These are phyloP conservation scores for Anarrhichthys ocellatus DNA, from an alignment of 2,113 vertebrate species.

Conservation along the genomic window DNA sequence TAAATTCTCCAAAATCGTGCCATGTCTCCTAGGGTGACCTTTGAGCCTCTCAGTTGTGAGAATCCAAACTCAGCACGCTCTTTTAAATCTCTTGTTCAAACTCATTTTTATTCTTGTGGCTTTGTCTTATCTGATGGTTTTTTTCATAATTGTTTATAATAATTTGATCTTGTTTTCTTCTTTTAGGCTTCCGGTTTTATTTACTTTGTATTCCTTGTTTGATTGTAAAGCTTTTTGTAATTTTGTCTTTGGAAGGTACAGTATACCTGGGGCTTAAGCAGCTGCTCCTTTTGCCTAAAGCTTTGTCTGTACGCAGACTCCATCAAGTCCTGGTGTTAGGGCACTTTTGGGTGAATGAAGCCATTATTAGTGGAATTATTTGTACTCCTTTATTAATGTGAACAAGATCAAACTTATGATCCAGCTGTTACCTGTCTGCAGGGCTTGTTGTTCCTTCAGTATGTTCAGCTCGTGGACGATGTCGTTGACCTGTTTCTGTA, in stretches of 20 bases:
- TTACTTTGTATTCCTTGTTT: neutral
- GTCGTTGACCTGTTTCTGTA: conserved; percentile 87
- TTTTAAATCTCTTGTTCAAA: neutral
- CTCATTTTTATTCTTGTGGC: neutral
- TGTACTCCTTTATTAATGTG: neutral
- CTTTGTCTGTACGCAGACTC: too few species aligned
- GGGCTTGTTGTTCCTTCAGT: conserved; percentile 93
- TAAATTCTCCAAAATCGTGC: neutral
- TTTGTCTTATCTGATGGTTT: neutral
- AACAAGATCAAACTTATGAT: neutral
- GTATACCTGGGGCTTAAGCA: neutral
- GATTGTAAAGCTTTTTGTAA: neutral
- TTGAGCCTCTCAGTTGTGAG: neutral
- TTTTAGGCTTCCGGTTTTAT: neutral
- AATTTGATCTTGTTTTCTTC: neutral
- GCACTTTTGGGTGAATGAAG: neutral
- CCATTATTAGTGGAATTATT: neutral
- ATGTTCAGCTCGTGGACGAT: conserved; percentile 88
- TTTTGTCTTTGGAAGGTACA: neutral
- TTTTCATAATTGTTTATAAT: neutral
- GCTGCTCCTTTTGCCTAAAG: neutral
- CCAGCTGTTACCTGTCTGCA: conserved; percentile 87
- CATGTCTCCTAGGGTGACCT: neutral
- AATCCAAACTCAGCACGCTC: neutral
- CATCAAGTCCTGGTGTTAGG: neutral